These are phyloP conservation scores for Myocastor coypus DNA, from an alignment of 2,113 vertebrate species.

Conservation along the genomic window DNA sequence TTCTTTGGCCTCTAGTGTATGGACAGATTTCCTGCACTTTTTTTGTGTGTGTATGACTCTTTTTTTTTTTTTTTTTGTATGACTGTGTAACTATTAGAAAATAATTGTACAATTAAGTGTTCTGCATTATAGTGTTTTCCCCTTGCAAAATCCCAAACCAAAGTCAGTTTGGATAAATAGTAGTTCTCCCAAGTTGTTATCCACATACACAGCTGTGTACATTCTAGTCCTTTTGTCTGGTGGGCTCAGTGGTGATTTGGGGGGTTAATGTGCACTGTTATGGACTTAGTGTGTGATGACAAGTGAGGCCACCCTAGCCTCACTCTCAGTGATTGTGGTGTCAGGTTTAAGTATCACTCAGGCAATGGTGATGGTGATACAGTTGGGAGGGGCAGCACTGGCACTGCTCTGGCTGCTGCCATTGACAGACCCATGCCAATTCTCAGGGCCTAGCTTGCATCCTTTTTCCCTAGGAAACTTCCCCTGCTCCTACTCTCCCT, in stretches of 20 bases:
- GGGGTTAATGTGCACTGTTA: neutral
- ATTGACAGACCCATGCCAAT: neutral
- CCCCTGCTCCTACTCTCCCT: neutral
- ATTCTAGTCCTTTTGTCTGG: neutral
- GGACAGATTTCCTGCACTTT: too few relatives aligned
- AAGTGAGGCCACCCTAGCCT: too few relatives aligned
- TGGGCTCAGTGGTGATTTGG: neutral
- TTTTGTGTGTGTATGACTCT: too few relatives aligned
- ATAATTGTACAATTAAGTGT: too few relatives aligned
- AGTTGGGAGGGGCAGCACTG: neutral
- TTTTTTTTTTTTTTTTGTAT: too few relatives aligned
- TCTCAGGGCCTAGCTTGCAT: neutral
- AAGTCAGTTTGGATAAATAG: too few relatives aligned
- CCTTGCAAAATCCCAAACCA: too few relatives aligned
- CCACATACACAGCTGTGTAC: neutral
- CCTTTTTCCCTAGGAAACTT: neutral
- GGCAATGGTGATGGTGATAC: neutral
- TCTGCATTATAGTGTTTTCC: too few relatives aligned
- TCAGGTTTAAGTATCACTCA: neutral
- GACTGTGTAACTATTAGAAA: too few relatives aligned
- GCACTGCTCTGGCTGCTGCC: neutral
- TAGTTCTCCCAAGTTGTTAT: neutral
- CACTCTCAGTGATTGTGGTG: neutral
- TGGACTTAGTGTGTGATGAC: neutral
- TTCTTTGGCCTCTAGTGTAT: too few relatives aligned